Percentiles rank a stretch among this genome's conserved stretches.
Conservation (phyloP, 2,888 invertebrate species). For the Apoda limacodes region DNA sequence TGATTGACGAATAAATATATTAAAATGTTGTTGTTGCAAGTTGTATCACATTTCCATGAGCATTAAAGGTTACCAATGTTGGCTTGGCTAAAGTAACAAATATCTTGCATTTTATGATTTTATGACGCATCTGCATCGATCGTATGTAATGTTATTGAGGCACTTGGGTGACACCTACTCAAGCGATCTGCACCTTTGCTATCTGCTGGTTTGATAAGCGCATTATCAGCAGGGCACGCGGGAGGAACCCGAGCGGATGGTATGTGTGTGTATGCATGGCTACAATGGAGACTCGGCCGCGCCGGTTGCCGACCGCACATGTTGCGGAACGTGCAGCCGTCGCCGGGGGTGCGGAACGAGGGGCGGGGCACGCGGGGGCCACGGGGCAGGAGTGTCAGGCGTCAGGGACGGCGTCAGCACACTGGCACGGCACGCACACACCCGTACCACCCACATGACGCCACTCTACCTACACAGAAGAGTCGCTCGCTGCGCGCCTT, state of each 20-base stretch:
- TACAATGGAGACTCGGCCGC: constrained; percentile 32
- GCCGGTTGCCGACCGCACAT: constrained; percentile 43
- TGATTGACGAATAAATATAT: no score
- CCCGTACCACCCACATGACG: constrained; percentile 51
- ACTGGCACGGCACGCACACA: constrained; percentile 28
- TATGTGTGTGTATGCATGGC: constrained; percentile 30
- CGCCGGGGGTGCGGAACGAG: constrained; percentile 24
- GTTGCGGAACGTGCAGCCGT: constrained; percentile 58
- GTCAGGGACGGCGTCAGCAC: constrained; percentile 48
- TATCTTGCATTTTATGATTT: no score
- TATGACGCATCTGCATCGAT: no score
- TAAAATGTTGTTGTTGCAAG: no score
- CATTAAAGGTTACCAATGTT: no score
- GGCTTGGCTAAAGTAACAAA: no score
- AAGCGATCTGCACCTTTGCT: constrained; percentile 64
- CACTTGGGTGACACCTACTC: constrained; percentile 59
- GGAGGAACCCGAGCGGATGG: constrained; percentile 41
- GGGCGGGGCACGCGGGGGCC: constrained; percentile 19
- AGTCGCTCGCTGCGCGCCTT: no score
- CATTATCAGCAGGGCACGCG: constrained; percentile 56
- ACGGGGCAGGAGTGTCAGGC: constrained; percentile 29
- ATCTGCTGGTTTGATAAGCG: constrained; percentile 63
- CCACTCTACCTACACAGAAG: no score
- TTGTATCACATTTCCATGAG: no score
- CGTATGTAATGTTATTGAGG: no score